Evolutionary conservation across 1,140 invertebrate genomes (phyloP).

Genomic region (Drosophila rufa): DNA sequence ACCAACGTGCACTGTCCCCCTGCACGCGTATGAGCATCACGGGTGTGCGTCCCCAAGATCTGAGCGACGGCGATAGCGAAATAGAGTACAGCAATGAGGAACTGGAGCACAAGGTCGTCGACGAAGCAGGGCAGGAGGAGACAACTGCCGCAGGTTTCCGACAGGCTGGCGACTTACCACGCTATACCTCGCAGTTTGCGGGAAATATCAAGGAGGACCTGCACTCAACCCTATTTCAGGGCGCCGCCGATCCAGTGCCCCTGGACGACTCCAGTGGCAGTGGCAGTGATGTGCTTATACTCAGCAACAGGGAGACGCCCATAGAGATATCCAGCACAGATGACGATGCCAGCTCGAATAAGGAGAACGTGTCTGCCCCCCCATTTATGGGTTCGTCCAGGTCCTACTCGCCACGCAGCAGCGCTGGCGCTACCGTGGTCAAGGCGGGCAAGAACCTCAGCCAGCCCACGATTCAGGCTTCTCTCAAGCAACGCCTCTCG

Average conservation of each 20-base stretch:
- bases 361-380: constrained; percentile 31
- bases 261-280: constrained; percentile 40
- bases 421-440: constrained; percentile 19
- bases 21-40: constrained; percentile 82
- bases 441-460: constrained; percentile 47
- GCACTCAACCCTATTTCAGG: constrained; percentile 67
- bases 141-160: neutral
- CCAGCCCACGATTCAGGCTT: constrained; percentile 69
- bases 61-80: constrained; percentile 70
- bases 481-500: constrained; percentile 14
- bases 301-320: constrained; percentile 61
- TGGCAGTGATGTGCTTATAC: constrained; percentile 68
- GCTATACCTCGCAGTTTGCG: constrained; percentile 70
- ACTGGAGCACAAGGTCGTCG: neutral
- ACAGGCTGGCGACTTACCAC: constrained; percentile 31
- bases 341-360: constrained; percentile 35
- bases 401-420: constrained; percentile 33
- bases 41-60: constrained; percentile 68
- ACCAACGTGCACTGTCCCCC: constrained; percentile 67
- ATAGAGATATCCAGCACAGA: constrained; percentile 75
- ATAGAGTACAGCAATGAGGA: constrained; percentile 69
- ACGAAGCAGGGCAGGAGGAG: constrained; percentile 11
- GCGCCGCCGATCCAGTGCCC: neutral
- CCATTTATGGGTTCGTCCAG: neutral
- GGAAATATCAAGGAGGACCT: constrained; percentile 56